Percentiles rank a stretch among this genome's conserved stretches.
phyloP scores from a whole-genome alignment of 2,888 invertebrate species.

The Cryptocephalus primarius region DNA sequence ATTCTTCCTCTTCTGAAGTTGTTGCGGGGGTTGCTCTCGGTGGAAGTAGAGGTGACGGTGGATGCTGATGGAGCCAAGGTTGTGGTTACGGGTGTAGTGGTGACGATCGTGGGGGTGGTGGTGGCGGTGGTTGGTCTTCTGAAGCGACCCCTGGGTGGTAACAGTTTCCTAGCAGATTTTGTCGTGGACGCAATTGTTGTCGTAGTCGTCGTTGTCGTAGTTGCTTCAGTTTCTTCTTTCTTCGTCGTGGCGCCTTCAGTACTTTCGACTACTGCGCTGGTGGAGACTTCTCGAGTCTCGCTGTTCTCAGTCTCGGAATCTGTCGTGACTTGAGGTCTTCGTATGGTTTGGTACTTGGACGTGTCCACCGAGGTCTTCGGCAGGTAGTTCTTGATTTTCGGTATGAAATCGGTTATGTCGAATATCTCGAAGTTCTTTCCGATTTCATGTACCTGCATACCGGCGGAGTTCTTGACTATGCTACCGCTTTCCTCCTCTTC shows the following conservation, averaged over 20 bases:
- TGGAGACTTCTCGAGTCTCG: constrained; percentile 1
- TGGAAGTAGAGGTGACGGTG: constrained; percentile 1
- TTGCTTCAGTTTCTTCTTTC: constrained; percentile 2
- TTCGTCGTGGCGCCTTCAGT: constrained; percentile 1
- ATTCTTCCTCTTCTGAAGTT: constrained; percentile 24
- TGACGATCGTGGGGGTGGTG: not conserved
- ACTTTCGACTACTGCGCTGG: constrained; percentile 2
- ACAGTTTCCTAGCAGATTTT: not conserved
- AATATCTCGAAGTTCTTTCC: constrained; percentile 24
- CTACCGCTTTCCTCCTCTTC: constrained; percentile 12
- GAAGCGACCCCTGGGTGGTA: not conserved
- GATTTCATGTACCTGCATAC: constrained; percentile 14
- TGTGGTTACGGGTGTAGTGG: not conserved
- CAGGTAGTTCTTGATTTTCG: constrained; percentile 27
- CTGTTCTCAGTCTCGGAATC: constrained; percentile 13
- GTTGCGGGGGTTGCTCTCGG: constrained; percentile 19
- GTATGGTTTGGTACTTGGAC: constrained; percentile 34
- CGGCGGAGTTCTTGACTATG: constrained; percentile 27
- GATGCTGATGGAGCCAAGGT: not conserved
- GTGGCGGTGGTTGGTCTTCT: not conserved
- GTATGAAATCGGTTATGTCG: constrained; percentile 31
- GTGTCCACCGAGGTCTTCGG: constrained; percentile 31
- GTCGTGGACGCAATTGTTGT: not conserved
- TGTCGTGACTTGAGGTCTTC: constrained; percentile 20
- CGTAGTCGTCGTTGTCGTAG: constrained; percentile 10